A percentile compares a stretch with the other conserved stretches of the same genome.
These are phyloP conservation scores for Epistrophe grossulariae DNA, from an alignment of 2,888 invertebrate genomes.

Conservation along the genomic window DNA sequence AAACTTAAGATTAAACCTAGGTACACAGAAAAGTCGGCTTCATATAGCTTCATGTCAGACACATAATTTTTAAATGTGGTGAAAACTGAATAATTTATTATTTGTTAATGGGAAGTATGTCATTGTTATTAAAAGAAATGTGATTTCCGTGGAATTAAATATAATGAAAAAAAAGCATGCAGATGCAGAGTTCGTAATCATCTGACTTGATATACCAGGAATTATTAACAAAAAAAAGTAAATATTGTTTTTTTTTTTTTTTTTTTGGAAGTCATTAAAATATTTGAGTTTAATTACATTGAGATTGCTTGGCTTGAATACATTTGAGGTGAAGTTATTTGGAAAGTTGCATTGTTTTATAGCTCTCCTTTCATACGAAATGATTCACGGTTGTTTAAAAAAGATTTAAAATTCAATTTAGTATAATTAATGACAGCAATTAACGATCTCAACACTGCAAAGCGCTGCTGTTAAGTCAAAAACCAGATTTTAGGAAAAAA, in stretches of 20 bases:
- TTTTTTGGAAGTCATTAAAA: neutral
- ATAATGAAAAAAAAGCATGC: neutral
- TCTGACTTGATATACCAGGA: neutral
- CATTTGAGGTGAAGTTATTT: too few species aligned
- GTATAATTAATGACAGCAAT: too few species aligned
- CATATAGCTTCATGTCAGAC: neutral
- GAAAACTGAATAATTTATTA: conserved; percentile 15
- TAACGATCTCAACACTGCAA: too few species aligned
- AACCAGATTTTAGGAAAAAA: too few species aligned
- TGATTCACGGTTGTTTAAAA: neutral
- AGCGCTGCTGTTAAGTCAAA: too few species aligned
- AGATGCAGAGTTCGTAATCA: neutral
- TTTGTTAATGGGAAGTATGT: conserved; percentile 13
- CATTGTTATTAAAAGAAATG: conserved; percentile 15
- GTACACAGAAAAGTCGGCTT: neutral
- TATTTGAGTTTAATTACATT: neutral
- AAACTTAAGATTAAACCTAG: conserved; percentile 12
- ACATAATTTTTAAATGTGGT: neutral
- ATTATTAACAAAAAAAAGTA: neutral
- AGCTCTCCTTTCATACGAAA: neutral
- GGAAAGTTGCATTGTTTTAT: neutral
- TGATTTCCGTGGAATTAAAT: conserved; percentile 12
- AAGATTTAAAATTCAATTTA: neutral
- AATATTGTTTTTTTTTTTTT: neutral
- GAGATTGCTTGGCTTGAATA: too few species aligned